Evolutionary conservation across 2,888 invertebrate genomes (phyloP), one percentile per base, ranked within the genome.

Genomic region (Hemaris fuciformis): DNA sequence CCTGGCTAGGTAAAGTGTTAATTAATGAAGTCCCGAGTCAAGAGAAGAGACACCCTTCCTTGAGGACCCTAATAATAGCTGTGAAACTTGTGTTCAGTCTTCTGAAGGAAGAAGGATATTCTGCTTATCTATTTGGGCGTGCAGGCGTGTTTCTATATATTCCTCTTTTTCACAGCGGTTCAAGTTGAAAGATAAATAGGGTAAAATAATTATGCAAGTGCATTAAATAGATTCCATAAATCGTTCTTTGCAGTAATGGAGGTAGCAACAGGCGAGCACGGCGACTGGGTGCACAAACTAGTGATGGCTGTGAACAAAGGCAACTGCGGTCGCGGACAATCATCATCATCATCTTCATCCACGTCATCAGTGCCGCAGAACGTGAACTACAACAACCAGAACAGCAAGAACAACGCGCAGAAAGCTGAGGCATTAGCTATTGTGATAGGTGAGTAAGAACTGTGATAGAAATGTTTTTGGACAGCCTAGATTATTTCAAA

Each of bases 261-360:
- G 87, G 98, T 99, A 45, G 98, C 98, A 0, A 97, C 97, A 58
- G 98, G 98, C 0, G 98, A 99, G 82, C 98, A 98, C 81, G 99
- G 99, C 38, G 97, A 97, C 70, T 96, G 96, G 85, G 96, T 97
- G 20, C 95, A 96, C 76, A 96, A 96, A 81, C 89, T 98, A 65
- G 97, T 98, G 62, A 94, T 96, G 81, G 97, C 97, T 6, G 97
- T 98, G 48, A 96, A 96, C 80, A 95, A 95, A 67, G 97, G 97
- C 56, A 94, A 94, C 82, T 96, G 96, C 76, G 95, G 95, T 71
- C 81, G 88, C 0, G 88, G 85, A 7, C 84, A 87, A 73, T 79
- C 87, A 27, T 86, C 80, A 63, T 85, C 84, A 38, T 85, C 85
- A 23, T 85, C 88, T 8, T 81, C 87, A 5, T 81, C 87, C 1